Percentiles rank a stretch among this genome's conserved stretches.
These are phyloP conservation scores for Caenorhabditis panamensis DNA, from an alignment of 2,888 invertebrate species.

Conservation along the genomic window DNA sequence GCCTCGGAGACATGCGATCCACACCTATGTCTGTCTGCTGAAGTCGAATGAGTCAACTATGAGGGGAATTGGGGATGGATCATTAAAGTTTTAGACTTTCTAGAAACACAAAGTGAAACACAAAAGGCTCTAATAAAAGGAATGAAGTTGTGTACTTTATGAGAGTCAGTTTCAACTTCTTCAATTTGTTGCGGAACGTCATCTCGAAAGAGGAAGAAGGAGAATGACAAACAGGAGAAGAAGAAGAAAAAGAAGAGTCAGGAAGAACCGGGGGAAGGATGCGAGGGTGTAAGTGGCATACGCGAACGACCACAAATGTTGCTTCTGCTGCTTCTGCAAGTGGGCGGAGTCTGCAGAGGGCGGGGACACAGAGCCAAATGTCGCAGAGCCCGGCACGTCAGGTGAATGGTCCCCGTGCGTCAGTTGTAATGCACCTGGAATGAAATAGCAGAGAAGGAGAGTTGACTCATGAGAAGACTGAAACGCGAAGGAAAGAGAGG, in stretches of 20 bases:
- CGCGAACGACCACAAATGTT: not conserved
- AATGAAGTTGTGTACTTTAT: too few species aligned
- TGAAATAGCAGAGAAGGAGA: not conserved
- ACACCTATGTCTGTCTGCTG: not conserved
- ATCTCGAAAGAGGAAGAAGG: not conserved
- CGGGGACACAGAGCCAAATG: not conserved
- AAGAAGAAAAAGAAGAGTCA: not conserved
- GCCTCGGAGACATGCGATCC: constrained; percentile 24
- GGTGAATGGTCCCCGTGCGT: constrained; percentile 23
- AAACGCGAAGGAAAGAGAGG: not conserved
- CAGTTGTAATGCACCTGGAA: constrained; percentile 21
- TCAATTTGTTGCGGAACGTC: not conserved
- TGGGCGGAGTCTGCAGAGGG: not conserved
- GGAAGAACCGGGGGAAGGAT: not conserved
- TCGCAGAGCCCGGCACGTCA: constrained; percentile 16
- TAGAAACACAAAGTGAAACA: too few species aligned
- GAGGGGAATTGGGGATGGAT: not conserved
- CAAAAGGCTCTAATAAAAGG: too few species aligned
- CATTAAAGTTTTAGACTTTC: not conserved
- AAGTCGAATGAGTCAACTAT: not conserved
- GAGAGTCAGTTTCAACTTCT: not conserved
- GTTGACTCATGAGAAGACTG: not conserved
- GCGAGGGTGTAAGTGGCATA: constrained; percentile 10
- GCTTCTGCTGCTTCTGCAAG: not conserved
- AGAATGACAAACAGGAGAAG: not conserved